Evolutionary conservation across 2,113 vertebrate genomes (phyloP), one percentile per base, ranked within the genome.

Genomic region (Cyprinus carpio): DNA sequence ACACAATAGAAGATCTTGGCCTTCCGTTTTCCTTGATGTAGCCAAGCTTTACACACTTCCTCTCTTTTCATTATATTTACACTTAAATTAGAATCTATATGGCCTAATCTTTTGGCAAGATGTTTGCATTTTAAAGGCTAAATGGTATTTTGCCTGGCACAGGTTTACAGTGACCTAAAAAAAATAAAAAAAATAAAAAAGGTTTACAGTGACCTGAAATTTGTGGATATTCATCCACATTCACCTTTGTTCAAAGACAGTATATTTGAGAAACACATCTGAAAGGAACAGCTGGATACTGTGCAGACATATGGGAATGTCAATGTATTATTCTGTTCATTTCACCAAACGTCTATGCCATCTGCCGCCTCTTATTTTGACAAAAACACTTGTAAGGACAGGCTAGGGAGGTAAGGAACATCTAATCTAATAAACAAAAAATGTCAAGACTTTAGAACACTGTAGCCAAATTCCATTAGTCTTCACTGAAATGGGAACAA

Each of bases 271-370:
- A 74, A 75, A 64, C 18, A 23, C 34, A 71, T 12, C 67, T 71
- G 37, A 51, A 84, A 27, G 37, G 83, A 85, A 84, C 87, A 85
- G 64, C 80, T 88, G 74, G 74, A 83, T 37, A 34, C 25, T 43
- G 64, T 85, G 9, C 56, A 60, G 56, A n/a, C 56, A 60, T 60
- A 60, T 23, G 54, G 18, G 54, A 58, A 58, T 58, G 18, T 20
- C 13, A 87, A 75, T 83, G 69, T 46, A 12, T 46, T 46, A 12
- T 80, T 80, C 54, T 83, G 77, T 83, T 85, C 74, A 75, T 83
- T 79, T 83, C 72, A 78, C 62, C 67, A 75, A 83, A 65, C 16
- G 4, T 51, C 49, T 15, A 3, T 43, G 12, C 49, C 13, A 40
- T 79, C 76, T 80, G 23, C 34, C 56, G 3, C n/a, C 13, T 60